A percentile compares a stretch with the other conserved stretches of the same genome.
These are phyloP conservation scores for Apodemia zela DNA, from an alignment of 2,888 invertebrate species.

Conservation along the genomic window DNA sequence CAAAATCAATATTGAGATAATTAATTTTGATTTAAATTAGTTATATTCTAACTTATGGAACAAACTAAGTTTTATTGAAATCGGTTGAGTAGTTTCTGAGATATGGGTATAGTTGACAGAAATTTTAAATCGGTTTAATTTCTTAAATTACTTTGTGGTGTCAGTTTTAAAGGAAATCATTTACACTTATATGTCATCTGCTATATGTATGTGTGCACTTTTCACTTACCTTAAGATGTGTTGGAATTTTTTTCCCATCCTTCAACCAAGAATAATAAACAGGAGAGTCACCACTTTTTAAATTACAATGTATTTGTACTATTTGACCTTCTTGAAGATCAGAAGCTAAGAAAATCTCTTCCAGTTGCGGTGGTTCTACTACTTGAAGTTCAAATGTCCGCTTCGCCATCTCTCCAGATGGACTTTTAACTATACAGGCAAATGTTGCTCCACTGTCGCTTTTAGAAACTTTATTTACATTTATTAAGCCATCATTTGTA, in stretches of 20 bases:
- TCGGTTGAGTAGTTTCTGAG: no score
- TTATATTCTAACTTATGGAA: no score
- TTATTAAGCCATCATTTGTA: constrained; percentile 75
- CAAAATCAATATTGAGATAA: no score
- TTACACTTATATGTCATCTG: no score
- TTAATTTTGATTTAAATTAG: no score
- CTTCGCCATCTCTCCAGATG: constrained; percentile 88
- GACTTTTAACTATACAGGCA: constrained; percentile 88
- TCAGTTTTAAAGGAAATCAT: no score
- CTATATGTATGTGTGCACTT: no score
- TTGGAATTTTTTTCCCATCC: constrained; percentile 83
- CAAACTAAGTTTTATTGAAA: no score
- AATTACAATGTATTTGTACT: constrained; percentile 90
- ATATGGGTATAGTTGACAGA: no score
- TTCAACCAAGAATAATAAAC: constrained; percentile 86
- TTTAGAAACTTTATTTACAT: constrained; percentile 82
- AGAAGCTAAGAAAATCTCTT: constrained; percentile 89
- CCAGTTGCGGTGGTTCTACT: constrained; percentile 88
- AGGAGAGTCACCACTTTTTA: constrained; percentile 86
- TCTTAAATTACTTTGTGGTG: no score
- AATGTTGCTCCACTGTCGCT: constrained; percentile 87
- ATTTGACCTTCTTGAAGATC: constrained; percentile 91
- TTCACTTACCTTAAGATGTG: constrained; percentile 80
- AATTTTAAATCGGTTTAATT: no score
- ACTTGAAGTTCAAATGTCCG: constrained; percentile 85